These are phyloP conservation scores for Perca fluviatilis DNA, from an alignment of 2,113 vertebrate genomes.

Conservation along the genomic window DNA sequence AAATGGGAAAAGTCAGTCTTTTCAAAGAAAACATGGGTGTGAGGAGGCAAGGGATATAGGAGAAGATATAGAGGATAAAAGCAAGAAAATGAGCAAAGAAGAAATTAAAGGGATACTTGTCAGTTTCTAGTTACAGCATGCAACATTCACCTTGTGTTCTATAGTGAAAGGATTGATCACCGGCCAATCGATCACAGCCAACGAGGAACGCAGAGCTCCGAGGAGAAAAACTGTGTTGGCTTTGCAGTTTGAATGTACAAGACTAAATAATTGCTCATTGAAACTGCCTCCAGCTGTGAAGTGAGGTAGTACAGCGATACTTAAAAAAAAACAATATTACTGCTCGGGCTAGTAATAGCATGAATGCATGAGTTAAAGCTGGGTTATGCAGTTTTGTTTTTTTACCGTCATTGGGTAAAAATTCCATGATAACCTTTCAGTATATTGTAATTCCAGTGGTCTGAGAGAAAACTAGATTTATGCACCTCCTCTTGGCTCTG, in stretches of 20 bases:
- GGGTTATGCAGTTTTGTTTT: too few relatives aligned
- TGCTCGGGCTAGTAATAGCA: constrained; percentile 57
- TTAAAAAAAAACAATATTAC: constrained; percentile 60
- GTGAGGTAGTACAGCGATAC: constrained; percentile 55
- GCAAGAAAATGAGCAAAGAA: constrained; percentile 19
- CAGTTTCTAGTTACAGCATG: constrained; percentile 66
- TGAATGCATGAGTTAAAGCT: too few relatives aligned
- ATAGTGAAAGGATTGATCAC: constrained; percentile 67
- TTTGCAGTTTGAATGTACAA: constrained; percentile 65
- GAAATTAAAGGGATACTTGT: constrained; percentile 57
- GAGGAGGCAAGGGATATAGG: neutral
- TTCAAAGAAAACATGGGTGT: constrained; percentile 1
- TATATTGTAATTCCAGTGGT: too few relatives aligned
- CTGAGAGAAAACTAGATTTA: too few relatives aligned
- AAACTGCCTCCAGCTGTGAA: constrained; percentile 73
- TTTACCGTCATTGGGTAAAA: too few relatives aligned
- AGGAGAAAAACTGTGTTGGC: constrained; percentile 65
- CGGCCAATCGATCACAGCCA: constrained; percentile 65
- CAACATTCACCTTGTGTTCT: constrained; percentile 50
- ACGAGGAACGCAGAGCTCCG: constrained; percentile 57
- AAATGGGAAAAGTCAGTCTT: constrained; percentile 27
- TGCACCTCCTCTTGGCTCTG: too few relatives aligned
- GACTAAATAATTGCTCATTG: constrained; percentile 62
- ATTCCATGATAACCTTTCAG: too few relatives aligned
- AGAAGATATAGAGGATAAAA: constrained; percentile 14